Evolutionary conservation across 2,113 vertebrate species (phyloP).

Genomic region (Mobula hypostoma): DNA sequence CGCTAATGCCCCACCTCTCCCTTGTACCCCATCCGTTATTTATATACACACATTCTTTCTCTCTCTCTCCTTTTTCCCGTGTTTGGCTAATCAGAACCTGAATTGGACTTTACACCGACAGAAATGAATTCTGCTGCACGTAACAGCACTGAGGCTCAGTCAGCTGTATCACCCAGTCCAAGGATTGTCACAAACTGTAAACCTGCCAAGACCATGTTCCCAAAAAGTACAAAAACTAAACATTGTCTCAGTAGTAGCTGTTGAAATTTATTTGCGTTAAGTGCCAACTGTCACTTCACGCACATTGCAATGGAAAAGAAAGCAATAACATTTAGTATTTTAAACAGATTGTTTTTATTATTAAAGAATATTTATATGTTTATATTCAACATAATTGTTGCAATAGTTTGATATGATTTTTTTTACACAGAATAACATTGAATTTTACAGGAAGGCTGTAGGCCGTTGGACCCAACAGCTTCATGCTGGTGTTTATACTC

Average conservation of each 20-base stretch:
- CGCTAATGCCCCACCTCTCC: too few species aligned
- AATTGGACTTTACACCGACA: too few species aligned
- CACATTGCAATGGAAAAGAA: not conserved
- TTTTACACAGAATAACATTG: not conserved
- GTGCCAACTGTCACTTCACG: not conserved
- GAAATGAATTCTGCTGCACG: not conserved
- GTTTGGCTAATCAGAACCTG: too few species aligned
- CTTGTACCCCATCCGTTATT: too few species aligned
- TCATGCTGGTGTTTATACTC: not conserved
- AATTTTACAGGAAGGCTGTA: not conserved
- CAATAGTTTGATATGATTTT: not conserved
- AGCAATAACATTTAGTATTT: not conserved
- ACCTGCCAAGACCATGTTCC: not conserved
- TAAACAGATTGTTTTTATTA: conserved; percentile 1
- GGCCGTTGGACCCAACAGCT: not conserved
- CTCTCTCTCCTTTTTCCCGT: too few species aligned
- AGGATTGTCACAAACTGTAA: not conserved
- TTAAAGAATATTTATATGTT: conserved; percentile 21
- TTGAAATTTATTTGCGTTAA: not conserved
- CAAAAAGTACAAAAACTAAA: not conserved
- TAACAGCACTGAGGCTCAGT: not conserved
- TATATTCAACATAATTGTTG: not conserved
- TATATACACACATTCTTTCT: too few species aligned
- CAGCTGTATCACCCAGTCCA: too few species aligned
- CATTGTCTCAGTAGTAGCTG: not conserved